Evolutionary conservation across 2,888 invertebrate species (phyloP).

Genomic region (Euplagia quadripunctaria): DNA sequence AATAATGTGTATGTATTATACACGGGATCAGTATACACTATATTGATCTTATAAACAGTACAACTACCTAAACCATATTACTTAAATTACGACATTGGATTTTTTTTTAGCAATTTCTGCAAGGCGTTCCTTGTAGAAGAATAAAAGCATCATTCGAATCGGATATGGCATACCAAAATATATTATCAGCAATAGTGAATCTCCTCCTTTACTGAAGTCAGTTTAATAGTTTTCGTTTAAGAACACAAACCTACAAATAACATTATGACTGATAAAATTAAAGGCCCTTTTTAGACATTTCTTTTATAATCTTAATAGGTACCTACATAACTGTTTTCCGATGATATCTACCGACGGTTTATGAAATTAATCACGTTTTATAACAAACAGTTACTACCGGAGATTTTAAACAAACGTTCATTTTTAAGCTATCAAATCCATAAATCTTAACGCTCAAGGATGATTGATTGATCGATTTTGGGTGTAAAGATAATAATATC

Average conservation of each 20-base stretch:
- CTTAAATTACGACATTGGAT: too few species aligned
- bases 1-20: too few species aligned
- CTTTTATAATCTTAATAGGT: too few species aligned
- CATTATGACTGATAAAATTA: neutral
- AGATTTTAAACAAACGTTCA: slow-evolving; percentile 39
- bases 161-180: neutral
- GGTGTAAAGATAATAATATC: slow-evolving; percentile 44
- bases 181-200: neutral
- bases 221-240: neutral
- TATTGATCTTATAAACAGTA: too few species aligned
- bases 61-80: too few species aligned
- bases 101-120: neutral
- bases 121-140: neutral
- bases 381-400: slow-evolving; percentile 30
- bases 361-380: slow-evolving; percentile 28
- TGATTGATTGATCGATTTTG: slow-evolving; percentile 46
- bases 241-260: neutral
- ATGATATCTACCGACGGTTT: slow-evolving; percentile 14
- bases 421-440: slow-evolving; percentile 46
- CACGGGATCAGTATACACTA: too few species aligned
- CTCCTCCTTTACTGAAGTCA: too few species aligned
- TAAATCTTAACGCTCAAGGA: slow-evolving; percentile 48
- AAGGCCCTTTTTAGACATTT: neutral
- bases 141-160: neutral
- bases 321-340: slow-evolving; percentile 29